Evolutionary conservation across 2,113 vertebrate genomes (phyloP).

Genomic region (Etheostoma spectabile): DNA sequence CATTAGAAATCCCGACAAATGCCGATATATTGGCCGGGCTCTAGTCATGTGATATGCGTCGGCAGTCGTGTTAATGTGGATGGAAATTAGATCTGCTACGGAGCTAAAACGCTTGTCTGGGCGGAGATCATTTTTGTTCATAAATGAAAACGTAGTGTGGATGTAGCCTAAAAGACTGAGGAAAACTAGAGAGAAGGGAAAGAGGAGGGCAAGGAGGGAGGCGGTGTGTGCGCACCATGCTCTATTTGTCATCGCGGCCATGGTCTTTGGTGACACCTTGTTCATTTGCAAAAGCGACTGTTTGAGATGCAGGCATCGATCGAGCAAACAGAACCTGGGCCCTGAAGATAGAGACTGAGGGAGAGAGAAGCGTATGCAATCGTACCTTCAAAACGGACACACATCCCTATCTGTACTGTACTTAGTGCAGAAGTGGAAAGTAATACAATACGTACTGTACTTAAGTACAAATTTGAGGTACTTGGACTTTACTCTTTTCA

Average conservation of each 20-base stretch:
- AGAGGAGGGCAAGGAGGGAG: neutral
- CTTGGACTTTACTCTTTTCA: no score
- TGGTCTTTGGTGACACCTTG: constrained; percentile 78
- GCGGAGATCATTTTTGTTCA: no score
- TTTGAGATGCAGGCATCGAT: constrained; percentile 80
- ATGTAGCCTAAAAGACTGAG: neutral
- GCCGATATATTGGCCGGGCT: no score
- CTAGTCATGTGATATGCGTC: no score
- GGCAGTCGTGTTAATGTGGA: no score
- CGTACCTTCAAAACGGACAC: neutral
- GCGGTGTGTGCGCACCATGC: constrained; percentile 13
- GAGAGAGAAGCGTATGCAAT: neutral
- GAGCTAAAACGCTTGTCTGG: no score
- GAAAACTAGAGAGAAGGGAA: neutral
- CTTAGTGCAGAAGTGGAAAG: neutral
- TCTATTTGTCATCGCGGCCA: constrained; percentile 73
- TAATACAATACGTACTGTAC: no score
- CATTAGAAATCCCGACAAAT: no score
- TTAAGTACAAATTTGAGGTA: no score
- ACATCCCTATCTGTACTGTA: neutral
- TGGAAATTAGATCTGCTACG: no score
- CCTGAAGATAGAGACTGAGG: constrained; percentile 34
- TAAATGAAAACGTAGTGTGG: no score
- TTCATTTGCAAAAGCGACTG: constrained; percentile 77
- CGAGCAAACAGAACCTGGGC: constrained; percentile 66